Conservation (phyloP, 2,888 invertebrate genomes). For the Pandemis corylana region DNA sequence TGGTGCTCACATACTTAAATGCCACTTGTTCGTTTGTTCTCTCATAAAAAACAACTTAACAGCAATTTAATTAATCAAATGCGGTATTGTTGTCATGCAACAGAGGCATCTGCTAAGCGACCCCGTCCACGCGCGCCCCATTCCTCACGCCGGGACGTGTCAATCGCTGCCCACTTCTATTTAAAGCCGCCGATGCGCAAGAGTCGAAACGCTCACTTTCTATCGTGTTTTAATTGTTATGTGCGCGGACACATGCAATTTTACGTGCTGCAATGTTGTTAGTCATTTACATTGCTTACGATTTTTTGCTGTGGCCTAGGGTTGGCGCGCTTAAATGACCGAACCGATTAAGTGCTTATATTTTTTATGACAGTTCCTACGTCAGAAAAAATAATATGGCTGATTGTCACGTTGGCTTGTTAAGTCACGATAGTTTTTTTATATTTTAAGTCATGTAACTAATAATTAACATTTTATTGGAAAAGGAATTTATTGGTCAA, state of each 20-base stretch:
- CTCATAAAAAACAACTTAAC: too few relatives aligned
- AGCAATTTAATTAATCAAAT: not conserved
- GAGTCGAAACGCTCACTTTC: conserved; percentile 77
- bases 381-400: too few relatives aligned
- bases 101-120: conserved; percentile 22
- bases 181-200: conserved; percentile 67
- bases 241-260: conserved; percentile 80
- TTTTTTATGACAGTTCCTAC: too few relatives aligned
- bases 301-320: conserved; percentile 48
- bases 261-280: conserved; percentile 79
- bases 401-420: too few relatives aligned
- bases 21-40: too few relatives aligned
- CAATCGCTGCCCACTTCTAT: conserved; percentile 63
- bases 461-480: too few relatives aligned
- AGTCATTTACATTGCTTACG: conserved; percentile 69
- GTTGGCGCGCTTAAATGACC: conserved; percentile 17
- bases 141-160: conserved; percentile 38
- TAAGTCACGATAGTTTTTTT: too few relatives aligned
- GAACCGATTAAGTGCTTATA: too few relatives aligned
- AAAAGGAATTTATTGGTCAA: too few relatives aligned
- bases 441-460: too few relatives aligned
- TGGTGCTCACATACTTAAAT: too few relatives aligned
- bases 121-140: conserved; percentile 25
- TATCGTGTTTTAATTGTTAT: conserved; percentile 83
- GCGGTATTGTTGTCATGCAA: conserved; percentile 19